A percentile compares a stretch with the other conserved stretches of the same genome.
These are phyloP conservation scores for Microcebus tavaratra DNA, from an alignment of 2,113 vertebrate species.

Conservation along the genomic window DNA sequence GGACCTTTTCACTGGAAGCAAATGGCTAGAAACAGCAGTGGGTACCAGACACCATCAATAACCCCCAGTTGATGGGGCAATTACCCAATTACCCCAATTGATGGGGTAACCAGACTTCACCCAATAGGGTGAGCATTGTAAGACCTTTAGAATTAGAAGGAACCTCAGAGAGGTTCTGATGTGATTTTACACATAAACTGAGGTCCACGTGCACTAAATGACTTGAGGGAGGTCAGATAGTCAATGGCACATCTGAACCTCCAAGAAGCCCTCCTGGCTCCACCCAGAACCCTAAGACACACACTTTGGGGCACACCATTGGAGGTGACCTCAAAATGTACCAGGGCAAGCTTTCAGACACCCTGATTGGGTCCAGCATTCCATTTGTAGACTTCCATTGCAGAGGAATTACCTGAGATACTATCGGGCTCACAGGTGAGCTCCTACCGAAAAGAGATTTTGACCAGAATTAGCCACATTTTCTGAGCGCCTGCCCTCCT, in stretches of 20 bases:
- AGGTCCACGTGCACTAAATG: background rate
- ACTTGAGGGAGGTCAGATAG: too few species aligned
- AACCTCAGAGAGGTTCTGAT: background rate
- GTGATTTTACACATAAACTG: background rate
- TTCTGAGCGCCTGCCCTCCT: background rate
- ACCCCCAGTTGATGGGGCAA: too few species aligned
- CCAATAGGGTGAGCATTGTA: background rate
- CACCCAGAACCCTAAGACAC: background rate
- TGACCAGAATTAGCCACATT: background rate
- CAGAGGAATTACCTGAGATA: background rate
- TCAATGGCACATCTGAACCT: background rate
- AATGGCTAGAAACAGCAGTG: background rate
- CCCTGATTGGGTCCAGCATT: accelerated
- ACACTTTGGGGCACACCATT: background rate
- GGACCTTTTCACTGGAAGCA: background rate
- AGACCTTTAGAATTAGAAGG: background rate
- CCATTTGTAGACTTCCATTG: too few species aligned
- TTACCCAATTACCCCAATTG: too few species aligned
- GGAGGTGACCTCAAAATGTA: background rate
- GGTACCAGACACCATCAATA: too few species aligned
- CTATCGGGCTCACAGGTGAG: background rate
- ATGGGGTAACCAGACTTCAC: too few species aligned
- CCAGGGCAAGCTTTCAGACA: background rate
- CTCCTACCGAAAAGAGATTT: background rate
- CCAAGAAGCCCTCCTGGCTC: background rate